Evolutionary conservation across 2,888 invertebrate genomes (phyloP), one percentile per base, ranked within the genome.

Genomic region (Choreutis nemorana): DNA sequence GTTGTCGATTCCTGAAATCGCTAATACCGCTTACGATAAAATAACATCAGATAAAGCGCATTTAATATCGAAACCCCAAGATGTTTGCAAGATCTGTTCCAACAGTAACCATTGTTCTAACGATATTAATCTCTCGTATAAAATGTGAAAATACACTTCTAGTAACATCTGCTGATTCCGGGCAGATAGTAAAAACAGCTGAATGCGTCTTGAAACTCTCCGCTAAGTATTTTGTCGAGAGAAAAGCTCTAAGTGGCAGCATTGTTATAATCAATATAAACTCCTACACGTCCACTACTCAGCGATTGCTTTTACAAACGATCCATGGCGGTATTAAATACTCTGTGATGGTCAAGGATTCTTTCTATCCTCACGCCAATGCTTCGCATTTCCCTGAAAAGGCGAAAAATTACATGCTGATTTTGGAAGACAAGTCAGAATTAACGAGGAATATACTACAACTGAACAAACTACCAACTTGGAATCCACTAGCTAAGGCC

Each of bases 351-450:
- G 72, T 75, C 42, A 80, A 80, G 53, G 75, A 80, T 50, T 77
- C 78, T 39, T 68, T 62, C 44, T 71, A 66, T 34, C 59, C 55
- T 35, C 80, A 80, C 46, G 68, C 66, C 30, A 80, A 80, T 50
- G 79, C 80, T 30, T 77, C 80, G 20, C 79, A 79, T 56, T 80
- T 80, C 39, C 77, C 71, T 10, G 80, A 80, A 55, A 79, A 73
- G 57, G 80, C 80, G 32, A 78, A 80, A 58, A 80, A 80, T 62
- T 80, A 80, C 54, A 70, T 80, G 72, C 56, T 80, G 56, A 68
- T 80, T 56, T 58, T 80, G 37, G 77, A 80, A 53, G 65, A 72
- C 36, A 71, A 70, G 56, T 55, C 59, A 24, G 78, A 80, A 45
- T 50, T 80, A 23, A 56, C 47, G 38, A 59, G 70, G 42, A 72